Conservation (phyloP, 2,113 vertebrate genomes). For the Rhinopomastus cyanomelas region DNA sequence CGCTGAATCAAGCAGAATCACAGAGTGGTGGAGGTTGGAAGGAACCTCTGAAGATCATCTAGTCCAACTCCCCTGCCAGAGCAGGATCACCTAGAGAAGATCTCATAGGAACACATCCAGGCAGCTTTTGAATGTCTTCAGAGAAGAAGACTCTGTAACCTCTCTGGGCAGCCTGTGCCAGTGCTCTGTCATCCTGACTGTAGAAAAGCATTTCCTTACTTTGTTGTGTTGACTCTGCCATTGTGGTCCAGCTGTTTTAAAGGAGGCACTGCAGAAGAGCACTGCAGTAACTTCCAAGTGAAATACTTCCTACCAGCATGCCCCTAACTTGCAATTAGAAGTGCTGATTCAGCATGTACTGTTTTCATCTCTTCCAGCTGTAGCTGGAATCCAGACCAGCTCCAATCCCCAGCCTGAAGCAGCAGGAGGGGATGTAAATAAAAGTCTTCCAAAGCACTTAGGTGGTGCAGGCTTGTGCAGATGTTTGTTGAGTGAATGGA, state of each 20-base stretch:
- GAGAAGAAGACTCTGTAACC: too few relatives aligned
- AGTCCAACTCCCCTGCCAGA: too few relatives aligned
- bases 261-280: background rate
- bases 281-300: background rate
- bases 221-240: background rate
- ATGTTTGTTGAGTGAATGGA: background rate
- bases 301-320: background rate
- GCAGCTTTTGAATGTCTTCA: too few relatives aligned
- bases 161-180: too few relatives aligned
- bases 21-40: too few relatives aligned
- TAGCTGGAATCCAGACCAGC: background rate
- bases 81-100: too few relatives aligned
- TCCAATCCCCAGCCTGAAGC: background rate
- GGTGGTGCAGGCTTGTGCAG: background rate
- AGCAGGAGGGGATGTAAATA: background rate
- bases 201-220: background rate
- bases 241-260: background rate
- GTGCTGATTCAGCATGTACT: background rate
- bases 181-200: too few relatives aligned
- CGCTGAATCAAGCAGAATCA: too few relatives aligned
- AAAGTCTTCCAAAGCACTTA: background rate
- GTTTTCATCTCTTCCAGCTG: background rate
- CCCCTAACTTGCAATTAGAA: background rate
- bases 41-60: too few relatives aligned
- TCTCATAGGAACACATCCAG: too few relatives aligned